phyloP scores from a whole-genome alignment of 2,888 invertebrate species.

The Embidobia sp. region DNA sequence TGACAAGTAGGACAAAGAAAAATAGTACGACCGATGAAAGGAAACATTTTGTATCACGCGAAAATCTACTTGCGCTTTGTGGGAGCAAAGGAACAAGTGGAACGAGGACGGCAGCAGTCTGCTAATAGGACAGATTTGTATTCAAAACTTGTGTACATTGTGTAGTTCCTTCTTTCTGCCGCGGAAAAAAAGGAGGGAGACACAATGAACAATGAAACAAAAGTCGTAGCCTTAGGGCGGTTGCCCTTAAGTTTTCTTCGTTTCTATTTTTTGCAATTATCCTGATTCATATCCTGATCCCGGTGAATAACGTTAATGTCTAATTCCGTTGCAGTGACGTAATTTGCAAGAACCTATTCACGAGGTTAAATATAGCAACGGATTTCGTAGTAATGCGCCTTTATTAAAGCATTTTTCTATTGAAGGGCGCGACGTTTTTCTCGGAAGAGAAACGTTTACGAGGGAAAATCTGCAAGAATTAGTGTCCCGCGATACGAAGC shows the following conservation, averaged over 20 bases:
- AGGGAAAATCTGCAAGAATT: no score
- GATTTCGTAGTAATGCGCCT: constrained; percentile 1
- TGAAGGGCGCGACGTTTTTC: no score
- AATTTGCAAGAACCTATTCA: constrained; percentile 21
- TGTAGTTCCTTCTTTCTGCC: constrained; percentile 37
- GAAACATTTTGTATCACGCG: constrained; percentile 44
- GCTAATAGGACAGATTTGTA: constrained; percentile 58
- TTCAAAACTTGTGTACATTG: constrained; percentile 53
- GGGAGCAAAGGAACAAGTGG: constrained; percentile 40
- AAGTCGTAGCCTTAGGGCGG: constrained; percentile 53
- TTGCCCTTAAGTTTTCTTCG: constrained; percentile 20
- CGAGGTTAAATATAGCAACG: constrained; percentile 23
- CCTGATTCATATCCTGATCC: constrained; percentile 35
- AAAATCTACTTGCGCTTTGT: constrained; percentile 56
- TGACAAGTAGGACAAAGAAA: constrained; percentile 44
- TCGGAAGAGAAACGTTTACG: no score
- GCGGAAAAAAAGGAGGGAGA: constrained; percentile 17
- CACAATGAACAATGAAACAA: constrained; percentile 52
- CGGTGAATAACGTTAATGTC: constrained; percentile 13
- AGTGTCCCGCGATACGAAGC: no score
- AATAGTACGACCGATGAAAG: constrained; percentile 34
- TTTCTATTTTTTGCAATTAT: constrained; percentile 26
- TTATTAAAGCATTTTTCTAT: constrained; percentile 2
- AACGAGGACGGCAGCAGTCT: constrained; percentile 38
- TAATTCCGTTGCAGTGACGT: constrained; percentile 7